phyloP scores from a whole-genome alignment of 2,113 vertebrate species.

The Sceloporus undulatus region DNA sequence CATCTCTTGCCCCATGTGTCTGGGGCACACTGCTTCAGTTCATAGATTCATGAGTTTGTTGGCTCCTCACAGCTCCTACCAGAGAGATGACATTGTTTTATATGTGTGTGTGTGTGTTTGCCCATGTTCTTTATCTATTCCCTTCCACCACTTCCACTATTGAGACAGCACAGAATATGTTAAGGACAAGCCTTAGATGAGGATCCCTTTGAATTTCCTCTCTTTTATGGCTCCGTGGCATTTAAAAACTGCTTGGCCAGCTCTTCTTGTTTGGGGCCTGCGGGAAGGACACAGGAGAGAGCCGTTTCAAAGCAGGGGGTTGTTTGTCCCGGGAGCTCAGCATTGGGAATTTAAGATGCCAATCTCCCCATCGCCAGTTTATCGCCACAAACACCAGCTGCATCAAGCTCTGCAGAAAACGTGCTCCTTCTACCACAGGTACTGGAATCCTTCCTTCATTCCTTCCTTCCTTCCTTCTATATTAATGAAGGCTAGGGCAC shows the following conservation, averaged over 20 bases:
- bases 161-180: background rate
- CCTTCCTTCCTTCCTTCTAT: too few relatives aligned
- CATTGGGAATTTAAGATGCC: slow-evolving; percentile 44
- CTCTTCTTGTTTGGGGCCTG: slow-evolving; percentile 53
- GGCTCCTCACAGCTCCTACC: background rate
- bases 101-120: too few relatives aligned
- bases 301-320: slow-evolving; percentile 50
- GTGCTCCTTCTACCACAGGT: slow-evolving; percentile 34
- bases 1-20: background rate
- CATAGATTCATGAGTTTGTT: background rate
- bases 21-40: background rate
- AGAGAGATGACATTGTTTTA: too few relatives aligned
- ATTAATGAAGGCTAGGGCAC: too few relatives aligned
- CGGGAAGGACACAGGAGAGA: slow-evolving; percentile 56
- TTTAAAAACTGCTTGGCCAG: slow-evolving; percentile 65
- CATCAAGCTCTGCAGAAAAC: slow-evolving; percentile 14
- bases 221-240: slow-evolving; percentile 58
- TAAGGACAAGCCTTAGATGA: background rate
- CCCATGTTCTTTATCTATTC: background rate
- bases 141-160: background rate
- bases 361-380: slow-evolving; percentile 15
- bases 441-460: background rate
- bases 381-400: background rate
- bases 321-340: slow-evolving; percentile 48
- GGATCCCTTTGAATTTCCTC: slow-evolving; percentile 35